A percentile compares a stretch with the other conserved stretches of the same genome.
Conservation (phyloP, 2,797 vertebrate genomes). For the Aphelocoma californica region DNA sequence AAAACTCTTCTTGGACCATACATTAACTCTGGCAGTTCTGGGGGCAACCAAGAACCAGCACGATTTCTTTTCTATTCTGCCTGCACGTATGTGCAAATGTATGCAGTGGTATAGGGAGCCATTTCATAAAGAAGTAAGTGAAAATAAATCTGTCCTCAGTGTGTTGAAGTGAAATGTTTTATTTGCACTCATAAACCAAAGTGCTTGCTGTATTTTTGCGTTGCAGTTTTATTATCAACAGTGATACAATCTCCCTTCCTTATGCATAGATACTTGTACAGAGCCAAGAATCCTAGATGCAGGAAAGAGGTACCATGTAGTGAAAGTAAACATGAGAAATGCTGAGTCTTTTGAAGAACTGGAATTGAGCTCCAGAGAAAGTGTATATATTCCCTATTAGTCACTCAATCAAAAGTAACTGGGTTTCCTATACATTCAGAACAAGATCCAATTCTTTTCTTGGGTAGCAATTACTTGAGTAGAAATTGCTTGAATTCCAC, state of each 20-base stretch:
- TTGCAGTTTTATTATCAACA: constrained; percentile 63
- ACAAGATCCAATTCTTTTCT: background rate
- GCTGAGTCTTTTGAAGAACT: background rate
- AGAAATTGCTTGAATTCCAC: background rate
- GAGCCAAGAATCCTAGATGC: constrained; percentile 9
- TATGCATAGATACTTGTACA: background rate
- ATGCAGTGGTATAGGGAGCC: background rate
- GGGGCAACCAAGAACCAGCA: constrained; percentile 38
- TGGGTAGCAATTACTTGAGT: background rate
- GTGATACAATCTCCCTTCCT: constrained; percentile 38
- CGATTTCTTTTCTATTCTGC: constrained; percentile 39
- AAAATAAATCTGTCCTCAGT: constrained; percentile 59
- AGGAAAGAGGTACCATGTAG: constrained; percentile 4
- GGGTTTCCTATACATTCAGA: background rate
- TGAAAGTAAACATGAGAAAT: background rate
- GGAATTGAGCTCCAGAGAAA: background rate
- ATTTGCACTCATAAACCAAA: constrained; percentile 59
- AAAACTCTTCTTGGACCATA: constrained; percentile 57
- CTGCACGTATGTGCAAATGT: background rate
- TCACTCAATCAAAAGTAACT: background rate
- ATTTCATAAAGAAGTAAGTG: constrained; percentile 37
- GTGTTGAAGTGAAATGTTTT: constrained; percentile 57
- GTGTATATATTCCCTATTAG: background rate
- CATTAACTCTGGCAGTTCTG: constrained; percentile 59
- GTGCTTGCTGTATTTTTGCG: constrained; percentile 57